Evolutionary conservation across 2,797 vertebrate genomes (phyloP).

Genomic region (Pseudomugil tenellus): DNA sequence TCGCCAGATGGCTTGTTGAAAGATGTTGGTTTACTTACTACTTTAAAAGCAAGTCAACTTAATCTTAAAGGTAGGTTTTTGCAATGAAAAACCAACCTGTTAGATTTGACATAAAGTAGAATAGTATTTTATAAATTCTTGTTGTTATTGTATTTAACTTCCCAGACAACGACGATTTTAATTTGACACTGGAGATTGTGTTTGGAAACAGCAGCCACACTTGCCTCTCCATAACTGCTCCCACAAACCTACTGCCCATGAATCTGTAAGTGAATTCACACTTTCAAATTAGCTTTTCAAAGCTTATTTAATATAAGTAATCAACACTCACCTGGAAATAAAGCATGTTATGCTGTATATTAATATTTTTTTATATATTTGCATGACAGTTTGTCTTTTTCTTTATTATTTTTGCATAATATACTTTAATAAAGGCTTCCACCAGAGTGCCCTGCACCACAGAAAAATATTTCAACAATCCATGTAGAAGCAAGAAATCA

Average conservation of each 20-base stretch:
- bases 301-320: background rate
- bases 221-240: conserved; percentile 79
- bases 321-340: background rate
- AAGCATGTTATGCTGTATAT: background rate
- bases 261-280: conserved; percentile 68
- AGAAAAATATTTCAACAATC: conserved; percentile 51
- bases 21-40: conserved; percentile 56
- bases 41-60: conserved; percentile 72
- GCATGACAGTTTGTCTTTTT: background rate
- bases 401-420: background rate
- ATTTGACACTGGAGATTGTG: conserved; percentile 56
- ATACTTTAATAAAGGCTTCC: conserved; percentile 64
- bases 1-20: conserved; percentile 30
- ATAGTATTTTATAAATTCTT: background rate
- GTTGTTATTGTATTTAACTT: conserved; percentile 13
- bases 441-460: conserved; percentile 63
- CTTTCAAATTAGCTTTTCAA: conserved; percentile 9
- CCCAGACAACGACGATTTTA: conserved; percentile 57
- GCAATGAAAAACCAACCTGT: background rate
- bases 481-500: conserved; percentile 46
- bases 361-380: background rate
- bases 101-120: conserved; percentile 8
- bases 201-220: conserved; percentile 65
- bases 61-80: conserved; percentile 75
- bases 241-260: conserved; percentile 69